Evolutionary conservation across 2,113 vertebrate genomes (phyloP).

Genomic region (Psittacula cyanocephala): DNA sequence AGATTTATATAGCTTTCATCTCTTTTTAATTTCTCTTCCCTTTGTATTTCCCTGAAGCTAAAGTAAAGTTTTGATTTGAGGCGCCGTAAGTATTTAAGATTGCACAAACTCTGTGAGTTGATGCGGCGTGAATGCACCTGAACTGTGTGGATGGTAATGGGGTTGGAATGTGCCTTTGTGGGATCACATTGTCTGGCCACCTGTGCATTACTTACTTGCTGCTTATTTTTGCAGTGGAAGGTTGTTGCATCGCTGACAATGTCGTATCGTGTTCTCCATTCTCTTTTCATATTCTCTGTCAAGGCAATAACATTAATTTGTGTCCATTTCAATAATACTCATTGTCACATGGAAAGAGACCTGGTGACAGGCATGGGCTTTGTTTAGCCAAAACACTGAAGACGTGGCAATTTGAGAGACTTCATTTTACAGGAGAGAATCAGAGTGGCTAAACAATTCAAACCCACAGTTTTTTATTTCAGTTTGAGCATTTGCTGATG

Average conservation of each 20-base stretch:
- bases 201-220: background rate
- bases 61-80: background rate
- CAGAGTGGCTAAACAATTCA: background rate
- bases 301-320: background rate
- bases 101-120: background rate
- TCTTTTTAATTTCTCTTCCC: background rate
- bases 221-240: background rate
- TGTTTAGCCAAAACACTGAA: background rate
- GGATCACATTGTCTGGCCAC: background rate
- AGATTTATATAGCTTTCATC: background rate
- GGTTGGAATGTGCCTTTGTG: background rate
- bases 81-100: background rate
- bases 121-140: background rate
- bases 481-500: background rate
- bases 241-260: background rate
- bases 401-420: background rate
- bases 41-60: background rate
- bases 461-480: background rate
- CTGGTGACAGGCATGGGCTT: background rate
- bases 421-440: background rate
- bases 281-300: background rate
- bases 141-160: fast-evolving
- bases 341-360: background rate
- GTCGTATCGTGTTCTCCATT: background rate
- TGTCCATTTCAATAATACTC: constrained; percentile 1